phyloP scores from a whole-genome alignment of 2,797 vertebrate genomes.

The Halcyon chelicuti region DNA sequence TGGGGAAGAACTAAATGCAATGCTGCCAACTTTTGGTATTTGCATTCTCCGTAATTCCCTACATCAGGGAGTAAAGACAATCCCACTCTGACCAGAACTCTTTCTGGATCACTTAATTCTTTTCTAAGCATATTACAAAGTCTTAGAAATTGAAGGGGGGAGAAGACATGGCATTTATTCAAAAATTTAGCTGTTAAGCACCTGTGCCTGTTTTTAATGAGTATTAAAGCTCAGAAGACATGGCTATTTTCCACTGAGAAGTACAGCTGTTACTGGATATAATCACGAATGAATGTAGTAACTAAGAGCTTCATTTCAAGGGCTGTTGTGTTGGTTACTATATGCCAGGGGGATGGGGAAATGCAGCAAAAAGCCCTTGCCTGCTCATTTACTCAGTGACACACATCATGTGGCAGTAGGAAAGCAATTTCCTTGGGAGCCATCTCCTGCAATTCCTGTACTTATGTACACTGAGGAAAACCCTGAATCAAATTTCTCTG shows the following conservation, averaged over 20 bases:
- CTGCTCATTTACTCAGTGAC: neutral
- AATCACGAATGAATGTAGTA: neutral
- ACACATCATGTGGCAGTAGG: neutral
- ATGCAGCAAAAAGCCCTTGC: neutral
- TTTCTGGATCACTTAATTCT: neutral
- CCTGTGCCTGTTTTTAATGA: neutral
- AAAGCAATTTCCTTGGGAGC: neutral
- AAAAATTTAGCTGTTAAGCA: neutral
- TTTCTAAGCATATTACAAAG: neutral
- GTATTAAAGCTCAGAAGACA: neutral
- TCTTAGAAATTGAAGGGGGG: neutral
- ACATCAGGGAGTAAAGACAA: neutral
- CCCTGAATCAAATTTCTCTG: neutral
- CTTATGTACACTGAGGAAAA: neutral
- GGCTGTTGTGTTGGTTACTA: neutral
- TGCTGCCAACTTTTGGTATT: neutral
- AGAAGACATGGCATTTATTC: neutral
- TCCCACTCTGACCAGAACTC: neutral
- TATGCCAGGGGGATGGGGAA: neutral
- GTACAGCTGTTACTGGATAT: neutral
- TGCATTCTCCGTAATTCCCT: neutral
- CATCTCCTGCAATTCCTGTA: neutral
- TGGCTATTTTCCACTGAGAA: neutral
- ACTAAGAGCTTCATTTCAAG: neutral
- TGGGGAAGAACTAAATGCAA: neutral